These are phyloP conservation scores for Agriopis aurantiaria DNA, from an alignment of 2,888 invertebrate genomes.

Conservation along the genomic window DNA sequence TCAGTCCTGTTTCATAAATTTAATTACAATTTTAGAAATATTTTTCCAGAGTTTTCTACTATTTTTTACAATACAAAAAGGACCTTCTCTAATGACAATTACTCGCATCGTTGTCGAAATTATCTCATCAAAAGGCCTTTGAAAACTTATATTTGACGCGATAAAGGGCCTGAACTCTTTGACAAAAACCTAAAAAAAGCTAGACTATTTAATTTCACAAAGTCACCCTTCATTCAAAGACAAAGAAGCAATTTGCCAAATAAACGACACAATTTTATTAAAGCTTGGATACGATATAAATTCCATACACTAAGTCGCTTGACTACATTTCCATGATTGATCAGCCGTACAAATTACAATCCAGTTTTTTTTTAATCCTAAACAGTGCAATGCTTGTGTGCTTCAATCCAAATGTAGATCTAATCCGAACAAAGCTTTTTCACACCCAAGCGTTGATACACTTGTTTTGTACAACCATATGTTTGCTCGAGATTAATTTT, in stretches of 20 bases:
- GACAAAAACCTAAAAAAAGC: constrained; percentile 23
- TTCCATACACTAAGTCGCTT: neutral
- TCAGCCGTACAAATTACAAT: neutral
- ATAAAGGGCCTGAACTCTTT: constrained; percentile 23
- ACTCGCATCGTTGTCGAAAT: constrained; percentile 21
- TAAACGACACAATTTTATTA: constrained; percentile 20
- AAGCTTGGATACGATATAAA: neutral
- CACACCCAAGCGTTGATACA: no score
- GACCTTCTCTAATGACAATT: constrained; percentile 18
- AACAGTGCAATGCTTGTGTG: neutral
- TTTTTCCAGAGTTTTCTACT: neutral
- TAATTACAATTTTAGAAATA: neutral
- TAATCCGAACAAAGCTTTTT: no score
- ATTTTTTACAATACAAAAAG: constrained; percentile 6
- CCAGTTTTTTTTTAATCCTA: no score
- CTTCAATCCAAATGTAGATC: no score
- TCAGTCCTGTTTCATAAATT: neutral
- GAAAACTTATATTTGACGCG: constrained; percentile 24
- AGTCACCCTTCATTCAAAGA: constrained; percentile 23
- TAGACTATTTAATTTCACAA: constrained; percentile 33
- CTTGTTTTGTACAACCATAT: no score
- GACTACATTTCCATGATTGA: neutral
- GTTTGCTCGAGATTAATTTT: no score
- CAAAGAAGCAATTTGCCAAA: constrained; percentile 21
- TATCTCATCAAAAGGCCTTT: constrained; percentile 25